A percentile compares a stretch with the other conserved stretches of the same genome.
phyloP scores from a whole-genome alignment of 2,113 vertebrate genomes.

The Oreochromis aureus region DNA sequence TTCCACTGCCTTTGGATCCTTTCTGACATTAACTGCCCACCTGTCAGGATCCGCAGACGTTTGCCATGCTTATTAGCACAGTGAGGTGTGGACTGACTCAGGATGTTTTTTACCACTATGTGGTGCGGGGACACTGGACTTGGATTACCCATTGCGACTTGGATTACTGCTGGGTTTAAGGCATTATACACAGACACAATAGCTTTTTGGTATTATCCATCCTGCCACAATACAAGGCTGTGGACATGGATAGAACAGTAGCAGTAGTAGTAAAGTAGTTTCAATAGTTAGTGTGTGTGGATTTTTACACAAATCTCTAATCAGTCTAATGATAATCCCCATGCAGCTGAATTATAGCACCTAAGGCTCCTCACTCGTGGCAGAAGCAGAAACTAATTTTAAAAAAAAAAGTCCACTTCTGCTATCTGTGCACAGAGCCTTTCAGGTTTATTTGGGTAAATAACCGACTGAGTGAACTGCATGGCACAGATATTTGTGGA shows the following conservation, averaged over 20 bases:
- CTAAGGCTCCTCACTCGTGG: not conserved
- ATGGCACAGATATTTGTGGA: not conserved
- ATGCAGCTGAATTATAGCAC: not conserved
- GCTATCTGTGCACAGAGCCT: not conserved
- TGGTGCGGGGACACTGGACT: not conserved
- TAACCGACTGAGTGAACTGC: not conserved
- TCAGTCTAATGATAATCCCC: not conserved
- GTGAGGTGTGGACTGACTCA: not conserved
- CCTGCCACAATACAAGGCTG: not conserved
- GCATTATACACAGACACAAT: not conserved
- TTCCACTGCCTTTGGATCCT: not conserved
- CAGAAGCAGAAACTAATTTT: not conserved
- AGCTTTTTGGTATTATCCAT: not conserved
- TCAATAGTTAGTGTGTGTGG: not conserved
- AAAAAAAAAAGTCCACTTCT: not conserved
- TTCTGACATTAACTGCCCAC: conserved; percentile 32
- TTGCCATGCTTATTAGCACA: conserved; percentile 6
- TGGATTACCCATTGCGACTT: not conserved
- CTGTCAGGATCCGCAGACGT: conserved; percentile 7
- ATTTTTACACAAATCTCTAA: not conserved
- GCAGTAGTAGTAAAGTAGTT: not conserved
- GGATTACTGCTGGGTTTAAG: not conserved
- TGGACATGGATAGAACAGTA: not conserved
- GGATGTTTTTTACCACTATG: not conserved
- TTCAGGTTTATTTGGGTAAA: not conserved